These are phyloP conservation scores for Ictidomys tridecemlineatus DNA, from an alignment of 2,113 vertebrate genomes.

Conservation along the genomic window DNA sequence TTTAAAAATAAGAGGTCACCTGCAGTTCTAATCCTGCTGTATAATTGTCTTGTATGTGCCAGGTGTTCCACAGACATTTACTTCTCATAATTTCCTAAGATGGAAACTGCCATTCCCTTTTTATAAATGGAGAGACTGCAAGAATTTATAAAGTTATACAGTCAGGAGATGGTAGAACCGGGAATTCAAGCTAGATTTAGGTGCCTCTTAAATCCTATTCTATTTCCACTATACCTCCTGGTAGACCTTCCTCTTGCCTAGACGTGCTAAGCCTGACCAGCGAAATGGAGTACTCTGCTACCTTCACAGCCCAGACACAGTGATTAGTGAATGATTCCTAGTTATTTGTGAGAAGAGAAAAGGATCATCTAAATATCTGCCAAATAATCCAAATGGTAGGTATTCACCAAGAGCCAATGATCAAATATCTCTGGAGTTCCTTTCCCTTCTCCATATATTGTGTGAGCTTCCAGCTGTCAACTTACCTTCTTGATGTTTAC, in stretches of 20 bases:
- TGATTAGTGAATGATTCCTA: not conserved
- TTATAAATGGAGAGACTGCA: not conserved
- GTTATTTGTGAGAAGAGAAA: not conserved
- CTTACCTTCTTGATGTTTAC: constrained; percentile 55
- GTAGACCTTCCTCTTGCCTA: not conserved
- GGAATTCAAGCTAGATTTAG: not conserved
- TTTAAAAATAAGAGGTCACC: constrained; percentile 51
- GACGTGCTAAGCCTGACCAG: not conserved
- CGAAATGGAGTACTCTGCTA: not conserved
- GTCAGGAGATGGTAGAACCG: not conserved
- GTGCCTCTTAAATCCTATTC: not conserved
- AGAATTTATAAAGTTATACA: not conserved
- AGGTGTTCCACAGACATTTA: not conserved
- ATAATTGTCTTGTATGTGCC: not conserved
- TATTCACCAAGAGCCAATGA: constrained; percentile 38
- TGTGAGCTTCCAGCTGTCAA: not conserved
- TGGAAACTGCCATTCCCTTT: not conserved
- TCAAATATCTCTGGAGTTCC: not conserved
- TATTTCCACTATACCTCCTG: not conserved
- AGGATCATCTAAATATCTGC: not conserved
- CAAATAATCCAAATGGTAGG: not conserved
- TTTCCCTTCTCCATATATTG: not conserved
- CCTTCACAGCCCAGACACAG: not conserved
- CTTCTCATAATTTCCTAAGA: not conserved
- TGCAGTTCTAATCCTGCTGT: not conserved